These are phyloP conservation scores for Sterna hirundo DNA, from an alignment of 2,113 vertebrate species.

Conservation along the genomic window DNA sequence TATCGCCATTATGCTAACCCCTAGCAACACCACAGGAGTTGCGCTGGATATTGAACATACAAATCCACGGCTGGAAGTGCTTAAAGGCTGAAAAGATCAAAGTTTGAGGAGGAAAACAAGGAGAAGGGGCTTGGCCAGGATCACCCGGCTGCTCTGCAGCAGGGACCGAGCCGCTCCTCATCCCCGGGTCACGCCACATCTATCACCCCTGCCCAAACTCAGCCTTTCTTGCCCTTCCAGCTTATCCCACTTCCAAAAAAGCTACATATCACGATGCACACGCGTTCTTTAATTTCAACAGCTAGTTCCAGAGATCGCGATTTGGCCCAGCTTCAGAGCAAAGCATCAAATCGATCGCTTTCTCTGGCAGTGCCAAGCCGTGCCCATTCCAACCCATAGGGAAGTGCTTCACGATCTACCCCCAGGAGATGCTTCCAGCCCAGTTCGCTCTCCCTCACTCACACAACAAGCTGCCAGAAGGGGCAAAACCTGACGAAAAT, in stretches of 20 bases:
- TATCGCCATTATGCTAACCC: constrained; percentile 20
- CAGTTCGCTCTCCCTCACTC: neutral
- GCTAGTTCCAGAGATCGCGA: neutral
- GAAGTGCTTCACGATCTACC: accelerated
- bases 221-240: neutral
- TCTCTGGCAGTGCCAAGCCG: neutral
- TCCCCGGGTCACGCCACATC: accelerated
- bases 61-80: constrained; percentile 12
- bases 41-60: constrained; percentile 9
- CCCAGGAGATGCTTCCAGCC: neutral
- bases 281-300: neutral
- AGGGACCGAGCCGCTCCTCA: neutral
- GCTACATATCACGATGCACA: neutral
- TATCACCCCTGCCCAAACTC: neutral
- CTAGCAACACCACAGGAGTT: constrained; percentile 9
- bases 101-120: neutral
- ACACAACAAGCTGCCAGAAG: neutral
- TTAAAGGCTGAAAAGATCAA: constrained; percentile 60
- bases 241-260: neutral
- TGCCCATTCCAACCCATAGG: accelerated
- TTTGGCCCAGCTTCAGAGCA: neutral
- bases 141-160: neutral
- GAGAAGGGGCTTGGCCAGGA: neutral
- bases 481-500: neutral
- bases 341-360: neutral